phyloP scores from a whole-genome alignment of 2,113 vertebrate species.

The Bos javanicus region DNA sequence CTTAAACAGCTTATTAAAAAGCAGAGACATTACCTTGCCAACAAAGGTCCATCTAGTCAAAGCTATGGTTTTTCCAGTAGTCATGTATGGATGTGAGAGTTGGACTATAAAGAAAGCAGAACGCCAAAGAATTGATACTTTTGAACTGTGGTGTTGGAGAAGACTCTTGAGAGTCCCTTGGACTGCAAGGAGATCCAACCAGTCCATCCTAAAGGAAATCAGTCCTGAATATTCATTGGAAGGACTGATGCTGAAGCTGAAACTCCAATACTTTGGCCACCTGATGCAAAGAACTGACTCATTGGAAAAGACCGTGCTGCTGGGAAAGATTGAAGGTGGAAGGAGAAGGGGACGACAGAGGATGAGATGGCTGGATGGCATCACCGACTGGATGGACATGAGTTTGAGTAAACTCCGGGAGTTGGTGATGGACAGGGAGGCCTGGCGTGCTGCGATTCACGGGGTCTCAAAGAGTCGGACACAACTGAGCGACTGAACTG shows the following conservation, averaged over 20 bases:
- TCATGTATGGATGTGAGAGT: background rate
- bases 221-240: background rate
- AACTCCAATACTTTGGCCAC: background rate
- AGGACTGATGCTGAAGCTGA: background rate
- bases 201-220: background rate
- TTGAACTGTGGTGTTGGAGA: background rate
- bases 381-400: background rate
- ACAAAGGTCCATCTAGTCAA: background rate
- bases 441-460: background rate
- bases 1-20: background rate
- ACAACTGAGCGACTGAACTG: background rate
- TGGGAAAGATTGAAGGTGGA: rapidly evolving
- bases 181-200: background rate
- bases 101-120: background rate
- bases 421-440: background rate
- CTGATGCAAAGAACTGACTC: background rate
- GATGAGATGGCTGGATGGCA: background rate
- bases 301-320: background rate
- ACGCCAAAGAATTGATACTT: background rate
- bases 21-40: background rate
- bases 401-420: background rate
- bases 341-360: rapidly evolving
- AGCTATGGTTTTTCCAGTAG: background rate
- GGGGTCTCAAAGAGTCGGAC: rapidly evolving
- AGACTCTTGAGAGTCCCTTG: background rate